Conservation (phyloP, 2,888 invertebrate genomes). For the Lasioglossum marginatum region DNA sequence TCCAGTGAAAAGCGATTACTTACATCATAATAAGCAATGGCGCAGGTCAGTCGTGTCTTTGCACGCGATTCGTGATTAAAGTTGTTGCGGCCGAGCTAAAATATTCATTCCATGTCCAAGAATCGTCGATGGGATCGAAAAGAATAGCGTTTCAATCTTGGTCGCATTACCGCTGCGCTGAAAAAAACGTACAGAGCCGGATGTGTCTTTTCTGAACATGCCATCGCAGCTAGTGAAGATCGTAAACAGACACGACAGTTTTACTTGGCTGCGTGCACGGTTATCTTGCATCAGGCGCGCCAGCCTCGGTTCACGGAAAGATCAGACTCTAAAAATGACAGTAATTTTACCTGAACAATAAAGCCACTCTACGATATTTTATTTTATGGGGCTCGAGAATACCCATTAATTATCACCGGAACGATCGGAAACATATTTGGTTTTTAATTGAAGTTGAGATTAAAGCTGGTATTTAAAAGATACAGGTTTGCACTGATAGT, state of each 20-base stretch:
- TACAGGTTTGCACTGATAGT: not conserved
- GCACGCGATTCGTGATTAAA: slow-evolving; percentile 52
- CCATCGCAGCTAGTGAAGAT: slow-evolving; percentile 35
- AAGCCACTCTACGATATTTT: slow-evolving; percentile 13
- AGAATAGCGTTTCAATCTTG: slow-evolving; percentile 39
- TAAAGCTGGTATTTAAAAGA: not conserved
- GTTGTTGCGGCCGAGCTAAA: slow-evolving; percentile 31
- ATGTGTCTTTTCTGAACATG: slow-evolving; percentile 38
- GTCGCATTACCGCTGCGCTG: not conserved
- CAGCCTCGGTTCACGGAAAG: slow-evolving; percentile 35
- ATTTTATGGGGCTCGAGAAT: not conserved
- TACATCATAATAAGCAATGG: not conserved
- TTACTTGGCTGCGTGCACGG: slow-evolving; percentile 27
- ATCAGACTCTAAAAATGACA: slow-evolving; percentile 31
- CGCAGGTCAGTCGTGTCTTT: slow-evolving; percentile 27
- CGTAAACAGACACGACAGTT: slow-evolving; percentile 42
- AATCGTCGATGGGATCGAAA: slow-evolving; percentile 37
- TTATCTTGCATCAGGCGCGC: slow-evolving; percentile 50
- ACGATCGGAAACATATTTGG: not conserved
- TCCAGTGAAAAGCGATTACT: slow-evolving; percentile 8
- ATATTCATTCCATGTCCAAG: slow-evolving; percentile 37
- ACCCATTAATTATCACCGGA: not conserved
- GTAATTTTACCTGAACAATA: slow-evolving; percentile 30
- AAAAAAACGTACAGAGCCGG: not conserved
- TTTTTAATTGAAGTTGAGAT: not conserved